Evolutionary conservation across 2,888 invertebrate species (phyloP).

Genomic region (Phaonia tiefii): DNA sequence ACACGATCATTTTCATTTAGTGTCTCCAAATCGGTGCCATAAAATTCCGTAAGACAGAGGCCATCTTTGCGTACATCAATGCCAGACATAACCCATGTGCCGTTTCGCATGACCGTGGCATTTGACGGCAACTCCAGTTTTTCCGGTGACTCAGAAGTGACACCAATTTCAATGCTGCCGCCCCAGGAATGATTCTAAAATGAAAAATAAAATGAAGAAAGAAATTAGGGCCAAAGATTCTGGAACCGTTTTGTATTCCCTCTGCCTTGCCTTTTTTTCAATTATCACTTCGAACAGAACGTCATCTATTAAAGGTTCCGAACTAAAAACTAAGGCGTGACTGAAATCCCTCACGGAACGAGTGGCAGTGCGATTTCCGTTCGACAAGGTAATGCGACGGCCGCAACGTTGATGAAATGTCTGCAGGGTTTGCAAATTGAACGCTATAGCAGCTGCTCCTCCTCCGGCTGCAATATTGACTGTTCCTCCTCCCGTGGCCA

Average conservation of each 20-base stretch:
- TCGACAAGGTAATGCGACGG: conserved; percentile 90
- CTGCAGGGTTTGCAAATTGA: conserved; percentile 70
- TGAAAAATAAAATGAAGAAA: conserved; percentile 60
- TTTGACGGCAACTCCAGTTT: conserved; percentile 87
- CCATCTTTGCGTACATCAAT: conserved; percentile 93
- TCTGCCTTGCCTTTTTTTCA: conserved; percentile 89
- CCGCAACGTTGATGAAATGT: conserved; percentile 91
- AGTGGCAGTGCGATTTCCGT: conserved; percentile 91
- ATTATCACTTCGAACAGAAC: conserved; percentile 92
- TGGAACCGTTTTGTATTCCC: not conserved
- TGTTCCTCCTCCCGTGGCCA: conserved; percentile 60
- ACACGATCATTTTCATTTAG: conserved; percentile 91
- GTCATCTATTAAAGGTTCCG: conserved; percentile 90
- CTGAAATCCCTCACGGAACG: conserved; percentile 91
- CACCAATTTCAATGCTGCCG: conserved; percentile 88
- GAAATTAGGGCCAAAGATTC: not conserved
- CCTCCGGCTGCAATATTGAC: conserved; percentile 44
- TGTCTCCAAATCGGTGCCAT: conserved; percentile 91
- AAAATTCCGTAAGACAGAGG: conserved; percentile 89
- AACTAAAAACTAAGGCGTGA: conserved; percentile 92
- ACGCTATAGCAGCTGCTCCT: conserved; percentile 31
- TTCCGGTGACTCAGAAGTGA: conserved; percentile 86
- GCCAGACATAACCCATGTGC: conserved; percentile 96
- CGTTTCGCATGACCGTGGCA: conserved; percentile 89
- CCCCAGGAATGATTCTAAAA: conserved; percentile 85